phyloP scores from a whole-genome alignment of 1,140 invertebrate species.

The Drosophila subpulchrella region DNA sequence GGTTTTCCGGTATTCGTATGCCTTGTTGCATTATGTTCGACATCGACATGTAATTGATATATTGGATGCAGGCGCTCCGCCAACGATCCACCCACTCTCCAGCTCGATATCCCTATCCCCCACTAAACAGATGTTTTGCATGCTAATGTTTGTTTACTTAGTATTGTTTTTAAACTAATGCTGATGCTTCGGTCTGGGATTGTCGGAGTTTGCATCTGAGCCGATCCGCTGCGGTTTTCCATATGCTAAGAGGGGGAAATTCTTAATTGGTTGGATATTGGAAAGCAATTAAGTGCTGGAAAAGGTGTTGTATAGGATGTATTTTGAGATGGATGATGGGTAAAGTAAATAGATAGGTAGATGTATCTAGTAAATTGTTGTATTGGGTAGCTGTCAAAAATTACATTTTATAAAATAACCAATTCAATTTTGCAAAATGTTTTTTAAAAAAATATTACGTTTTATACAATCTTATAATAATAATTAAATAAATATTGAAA shows the following conservation, averaged over 20 bases:
- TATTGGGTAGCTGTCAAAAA: no score
- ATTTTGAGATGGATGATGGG: neutral
- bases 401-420: no score
- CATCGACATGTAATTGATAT: slow-evolving; percentile 78
- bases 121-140: slow-evolving; percentile 68
- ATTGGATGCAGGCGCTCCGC: slow-evolving; percentile 62
- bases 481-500: no score
- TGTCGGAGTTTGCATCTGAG: slow-evolving; percentile 34
- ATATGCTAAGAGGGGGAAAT: slow-evolving; percentile 20
- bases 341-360: neutral
- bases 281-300: slow-evolving; percentile 18
- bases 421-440: no score
- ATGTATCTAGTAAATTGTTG: no score
- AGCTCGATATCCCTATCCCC: neutral
- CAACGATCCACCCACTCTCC: slow-evolving; percentile 25
- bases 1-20: slow-evolving; percentile 66
- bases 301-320: neutral
- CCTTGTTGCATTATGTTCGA: slow-evolving; percentile 72
- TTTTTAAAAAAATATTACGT: no score
- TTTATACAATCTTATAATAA: no score
- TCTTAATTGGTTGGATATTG: slow-evolving; percentile 52
- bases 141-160: slow-evolving; percentile 71
- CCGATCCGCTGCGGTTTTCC: slow-evolving; percentile 52
- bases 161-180: slow-evolving; percentile 75
- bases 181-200: slow-evolving; percentile 48